These are phyloP conservation scores for Lepidocyrtoides sp. DNA, from an alignment of 2,888 invertebrate genomes.

Conservation along the genomic window DNA sequence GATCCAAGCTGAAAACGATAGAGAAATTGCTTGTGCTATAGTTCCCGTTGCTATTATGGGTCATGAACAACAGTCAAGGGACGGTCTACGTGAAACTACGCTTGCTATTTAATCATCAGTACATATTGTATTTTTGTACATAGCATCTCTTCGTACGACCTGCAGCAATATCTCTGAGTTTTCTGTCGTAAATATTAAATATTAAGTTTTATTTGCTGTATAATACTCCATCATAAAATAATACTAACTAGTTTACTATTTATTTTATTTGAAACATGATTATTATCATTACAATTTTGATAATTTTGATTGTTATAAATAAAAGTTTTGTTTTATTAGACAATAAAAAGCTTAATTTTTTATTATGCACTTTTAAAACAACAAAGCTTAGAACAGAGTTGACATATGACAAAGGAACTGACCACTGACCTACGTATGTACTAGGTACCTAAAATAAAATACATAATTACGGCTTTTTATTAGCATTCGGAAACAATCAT, in stretches of 20 bases:
- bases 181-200: too few species aligned
- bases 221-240: too few species aligned
- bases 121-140: neutral
- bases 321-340: neutral
- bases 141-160: neutral
- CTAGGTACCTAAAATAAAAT: too few species aligned
- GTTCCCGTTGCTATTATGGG: slow-evolving; percentile 78
- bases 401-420: too few species aligned
- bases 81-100: neutral
- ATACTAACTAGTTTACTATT: too few species aligned
- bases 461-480: neutral
- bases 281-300: neutral
- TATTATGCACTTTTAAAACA: neutral
- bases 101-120: neutral
- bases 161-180: too few species aligned
- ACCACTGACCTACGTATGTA: too few species aligned
- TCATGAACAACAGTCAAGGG: slow-evolving; percentile 14
- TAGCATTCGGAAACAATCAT: neutral
- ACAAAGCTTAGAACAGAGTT: neutral
- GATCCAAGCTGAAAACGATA: slow-evolving; percentile 58
- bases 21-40: slow-evolving; percentile 77
- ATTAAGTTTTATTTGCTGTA: too few species aligned
- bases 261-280: too few species aligned
- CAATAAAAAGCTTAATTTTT: neutral
- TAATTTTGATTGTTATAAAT: neutral